phyloP scores from a whole-genome alignment of 1,140 invertebrate genomes.

The Zaprionus inermis region DNA sequence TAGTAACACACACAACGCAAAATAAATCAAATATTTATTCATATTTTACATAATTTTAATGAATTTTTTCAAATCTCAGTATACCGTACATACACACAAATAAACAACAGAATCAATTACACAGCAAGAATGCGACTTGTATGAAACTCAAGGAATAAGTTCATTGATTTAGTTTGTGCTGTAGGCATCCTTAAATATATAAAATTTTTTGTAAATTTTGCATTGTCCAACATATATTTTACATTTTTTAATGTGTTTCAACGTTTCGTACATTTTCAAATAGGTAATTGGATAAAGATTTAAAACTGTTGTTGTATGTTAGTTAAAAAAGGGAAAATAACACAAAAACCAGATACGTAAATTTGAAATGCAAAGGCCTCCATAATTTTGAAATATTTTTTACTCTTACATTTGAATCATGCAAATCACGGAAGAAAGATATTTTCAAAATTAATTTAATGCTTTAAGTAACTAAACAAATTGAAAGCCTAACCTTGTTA shows the following conservation, averaged over 20 bases:
- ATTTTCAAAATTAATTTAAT: slow-evolving; percentile 61
- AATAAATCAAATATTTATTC: slow-evolving; percentile 75
- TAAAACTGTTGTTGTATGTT: slow-evolving; percentile 47
- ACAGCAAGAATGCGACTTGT: slow-evolving; percentile 30
- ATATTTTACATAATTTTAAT: slow-evolving; percentile 71
- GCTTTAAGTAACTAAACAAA: slow-evolving; percentile 58
- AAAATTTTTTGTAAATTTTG: slow-evolving; percentile 20
- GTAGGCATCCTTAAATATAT: slow-evolving; percentile 45
- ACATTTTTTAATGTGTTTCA: slow-evolving; percentile 24
- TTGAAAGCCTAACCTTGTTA: slow-evolving; percentile 58
- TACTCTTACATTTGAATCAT: slow-evolving; percentile 48
- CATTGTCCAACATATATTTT: slow-evolving; percentile 19
- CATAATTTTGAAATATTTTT: slow-evolving; percentile 59
- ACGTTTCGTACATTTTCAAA: slow-evolving; percentile 39
- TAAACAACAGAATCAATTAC: slow-evolving; percentile 18
- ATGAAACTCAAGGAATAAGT: slow-evolving; percentile 51
- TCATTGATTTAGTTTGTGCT: slow-evolving; percentile 48
- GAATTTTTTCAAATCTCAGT: slow-evolving; percentile 60
- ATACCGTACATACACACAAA: slow-evolving; percentile 39
- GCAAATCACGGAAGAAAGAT: slow-evolving; percentile 40
- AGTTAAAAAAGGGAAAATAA: slow-evolving; percentile 33
- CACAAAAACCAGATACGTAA: slow-evolving; percentile 73
- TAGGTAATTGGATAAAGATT: slow-evolving; percentile 19
- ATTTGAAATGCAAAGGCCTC: slow-evolving; percentile 72
- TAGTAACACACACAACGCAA: slow-evolving; percentile 52